Conservation (phyloP, 2,888 invertebrate genomes). For the Eupithecia exiguata region DNA sequence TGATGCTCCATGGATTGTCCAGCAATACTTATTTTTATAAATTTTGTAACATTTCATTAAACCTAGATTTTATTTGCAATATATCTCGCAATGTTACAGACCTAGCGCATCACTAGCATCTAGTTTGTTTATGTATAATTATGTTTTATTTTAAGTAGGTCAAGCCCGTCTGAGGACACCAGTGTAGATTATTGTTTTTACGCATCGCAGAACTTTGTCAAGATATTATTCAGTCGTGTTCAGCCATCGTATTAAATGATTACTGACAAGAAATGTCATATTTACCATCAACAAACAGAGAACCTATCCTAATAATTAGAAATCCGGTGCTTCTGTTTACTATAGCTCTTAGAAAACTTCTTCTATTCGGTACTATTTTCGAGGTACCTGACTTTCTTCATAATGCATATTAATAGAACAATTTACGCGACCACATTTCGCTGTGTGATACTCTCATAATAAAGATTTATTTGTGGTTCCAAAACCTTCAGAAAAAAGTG, state of each 20-base stretch:
- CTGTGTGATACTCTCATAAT: too few relatives aligned
- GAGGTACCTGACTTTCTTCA: too few relatives aligned
- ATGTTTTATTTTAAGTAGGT: slow-evolving; percentile 32
- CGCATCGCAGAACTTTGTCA: slow-evolving; percentile 23
- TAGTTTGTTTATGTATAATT: slow-evolving; percentile 15
- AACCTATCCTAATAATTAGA: not conserved
- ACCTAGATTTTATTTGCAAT: not conserved
- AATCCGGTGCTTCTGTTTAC: too few relatives aligned
- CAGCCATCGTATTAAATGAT: slow-evolving; percentile 20
- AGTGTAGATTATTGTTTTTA: slow-evolving; percentile 33
- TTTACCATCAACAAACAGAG: not conserved
- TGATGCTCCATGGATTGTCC: too few relatives aligned
- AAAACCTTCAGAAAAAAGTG: too few relatives aligned
- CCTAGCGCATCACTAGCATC: slow-evolving; percentile 17
- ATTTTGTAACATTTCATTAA: not conserved
- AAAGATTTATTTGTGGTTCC: too few relatives aligned
- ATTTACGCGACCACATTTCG: too few relatives aligned
- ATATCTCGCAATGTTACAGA: not conserved
- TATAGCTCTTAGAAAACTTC: too few relatives aligned
- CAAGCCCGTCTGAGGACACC: slow-evolving; percentile 32
- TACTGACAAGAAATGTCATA: slow-evolving; percentile 12
- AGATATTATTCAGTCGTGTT: slow-evolving; percentile 25
- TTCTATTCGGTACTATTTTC: too few relatives aligned
- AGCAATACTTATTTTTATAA: not conserved
- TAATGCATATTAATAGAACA: too few relatives aligned